Conservation (phyloP, 2,113 vertebrate species). For the Ancistrus triradiatus region DNA sequence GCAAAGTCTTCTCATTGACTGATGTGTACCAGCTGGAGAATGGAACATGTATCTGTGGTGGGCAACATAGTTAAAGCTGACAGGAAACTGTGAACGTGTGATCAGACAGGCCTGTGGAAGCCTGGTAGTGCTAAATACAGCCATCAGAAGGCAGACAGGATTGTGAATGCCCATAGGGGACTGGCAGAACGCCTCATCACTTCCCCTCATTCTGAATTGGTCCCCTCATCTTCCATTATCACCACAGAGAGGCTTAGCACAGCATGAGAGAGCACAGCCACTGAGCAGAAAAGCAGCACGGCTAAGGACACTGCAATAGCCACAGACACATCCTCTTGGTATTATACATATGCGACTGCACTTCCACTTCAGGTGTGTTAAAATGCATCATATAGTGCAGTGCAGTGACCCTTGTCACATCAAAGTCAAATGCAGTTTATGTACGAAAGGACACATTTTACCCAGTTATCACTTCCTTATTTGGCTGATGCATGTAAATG, state of each 20-base stretch:
- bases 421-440: no score
- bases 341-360: slow-evolving; percentile 36
- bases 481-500: no score
- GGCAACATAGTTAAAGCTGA: slow-evolving; percentile 8
- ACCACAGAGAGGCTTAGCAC: slow-evolving; percentile 61
- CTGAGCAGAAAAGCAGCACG: slow-evolving; percentile 59
- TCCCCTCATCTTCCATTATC: slow-evolving; percentile 66
- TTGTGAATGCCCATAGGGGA: slow-evolving; percentile 32
- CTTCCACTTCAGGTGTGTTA: slow-evolving; percentile 3
- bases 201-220: slow-evolving; percentile 56
- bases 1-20: no score
- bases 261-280: slow-evolving; percentile 55
- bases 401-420: no score
- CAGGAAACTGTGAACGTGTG: slow-evolving; percentile 14
- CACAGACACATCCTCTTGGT: slow-evolving; percentile 42
- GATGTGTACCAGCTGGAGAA: background rate
- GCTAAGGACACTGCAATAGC: slow-evolving; percentile 48
- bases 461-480: no score
- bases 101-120: slow-evolving; percentile 43
- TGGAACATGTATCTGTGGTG: slow-evolving; percentile 17
- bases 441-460: no score
- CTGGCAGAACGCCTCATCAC: slow-evolving; percentile 55
- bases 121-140: slow-evolving; percentile 57
- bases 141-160: slow-evolving; percentile 35
- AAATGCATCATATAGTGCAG: background rate